phyloP scores from a whole-genome alignment of 1,140 invertebrate genomes.

The Hycleus phaleratus region DNA sequence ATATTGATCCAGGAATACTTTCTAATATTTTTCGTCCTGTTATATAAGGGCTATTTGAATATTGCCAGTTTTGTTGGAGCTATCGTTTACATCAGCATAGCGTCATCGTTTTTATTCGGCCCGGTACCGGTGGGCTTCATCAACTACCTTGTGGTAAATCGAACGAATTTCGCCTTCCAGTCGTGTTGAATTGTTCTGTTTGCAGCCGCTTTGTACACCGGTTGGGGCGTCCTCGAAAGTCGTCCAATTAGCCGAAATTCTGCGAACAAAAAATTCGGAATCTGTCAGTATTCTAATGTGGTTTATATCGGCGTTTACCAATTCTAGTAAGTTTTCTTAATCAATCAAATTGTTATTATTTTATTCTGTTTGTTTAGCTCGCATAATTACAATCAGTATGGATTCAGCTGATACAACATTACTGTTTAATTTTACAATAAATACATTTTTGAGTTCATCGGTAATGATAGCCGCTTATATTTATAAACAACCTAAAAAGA shows the following conservation, averaged over 20 bases:
- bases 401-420: constrained; percentile 58
- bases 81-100: constrained; percentile 44
- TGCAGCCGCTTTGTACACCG: constrained; percentile 58
- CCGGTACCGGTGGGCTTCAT: constrained; percentile 50
- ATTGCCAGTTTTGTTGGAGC: constrained; percentile 36
- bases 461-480: constrained; percentile 50
- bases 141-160: constrained; percentile 54
- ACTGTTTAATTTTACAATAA: constrained; percentile 55
- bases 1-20: constrained; percentile 60
- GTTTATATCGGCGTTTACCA: constrained; percentile 61
- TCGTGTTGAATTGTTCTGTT: constrained; percentile 9
- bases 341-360: no score
- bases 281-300: constrained; percentile 58
- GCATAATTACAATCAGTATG: constrained; percentile 57
- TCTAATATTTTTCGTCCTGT: constrained; percentile 55
- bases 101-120: constrained; percentile 44
- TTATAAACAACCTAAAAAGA: constrained; percentile 38
- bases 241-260: constrained; percentile 55
- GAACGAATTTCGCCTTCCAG: constrained; percentile 12
- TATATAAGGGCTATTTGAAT: constrained; percentile 50
- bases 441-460: constrained; percentile 50
- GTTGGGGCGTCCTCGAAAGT: constrained; percentile 62
- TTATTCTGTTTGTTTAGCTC: constrained; percentile 45
- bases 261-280: constrained; percentile 53
- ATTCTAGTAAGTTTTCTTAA: constrained; percentile 50